Percentiles rank a stretch among this genome's conserved stretches.
phyloP scores from a whole-genome alignment of 2,797 vertebrate species.

The Pangasius sanitwongsei region DNA sequence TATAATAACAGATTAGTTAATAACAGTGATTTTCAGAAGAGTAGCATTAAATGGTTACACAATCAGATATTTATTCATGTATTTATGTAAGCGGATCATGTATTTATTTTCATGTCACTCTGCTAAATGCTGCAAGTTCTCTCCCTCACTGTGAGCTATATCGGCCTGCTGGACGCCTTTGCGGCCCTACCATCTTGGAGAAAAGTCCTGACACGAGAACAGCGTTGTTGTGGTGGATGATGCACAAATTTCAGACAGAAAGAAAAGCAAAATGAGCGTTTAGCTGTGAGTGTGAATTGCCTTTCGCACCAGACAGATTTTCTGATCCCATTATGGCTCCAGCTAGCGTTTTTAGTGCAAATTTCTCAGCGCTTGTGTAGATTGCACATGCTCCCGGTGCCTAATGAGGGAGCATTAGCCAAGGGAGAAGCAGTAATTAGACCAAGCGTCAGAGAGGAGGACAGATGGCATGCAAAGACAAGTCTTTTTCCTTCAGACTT shows the following conservation, averaged over 20 bases:
- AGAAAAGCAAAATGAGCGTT: slow-evolving; percentile 83
- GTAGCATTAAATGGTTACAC: background rate
- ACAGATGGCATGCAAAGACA: slow-evolving; percentile 85
- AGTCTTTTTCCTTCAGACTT: slow-evolving; percentile 72
- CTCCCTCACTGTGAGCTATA: background rate
- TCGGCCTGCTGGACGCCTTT: slow-evolving; percentile 28
- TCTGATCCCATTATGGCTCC: slow-evolving; percentile 80
- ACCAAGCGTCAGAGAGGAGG: slow-evolving; percentile 79
- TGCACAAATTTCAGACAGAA: slow-evolving; percentile 65
- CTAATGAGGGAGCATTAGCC: slow-evolving; percentile 84
- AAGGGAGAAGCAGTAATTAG: slow-evolving; percentile 81
- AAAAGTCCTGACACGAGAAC: slow-evolving; percentile 57
- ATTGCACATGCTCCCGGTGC: slow-evolving; percentile 82
- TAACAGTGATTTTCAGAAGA: background rate
- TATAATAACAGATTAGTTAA: background rate
- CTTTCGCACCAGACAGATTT: slow-evolving; percentile 84
- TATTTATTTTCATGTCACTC: background rate
- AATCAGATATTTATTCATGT: background rate
- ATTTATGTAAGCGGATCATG: background rate
- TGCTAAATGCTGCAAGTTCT: slow-evolving; percentile 15
- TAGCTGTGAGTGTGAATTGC: slow-evolving; percentile 84
- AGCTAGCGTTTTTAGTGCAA: slow-evolving; percentile 79
- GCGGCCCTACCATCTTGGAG: slow-evolving; percentile 56
- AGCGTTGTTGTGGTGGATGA: slow-evolving; percentile 64
- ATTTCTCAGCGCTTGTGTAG: slow-evolving; percentile 79